These are phyloP conservation scores for Centrocercus urophasianus DNA, from an alignment of 2,113 vertebrate species.

Conservation along the genomic window DNA sequence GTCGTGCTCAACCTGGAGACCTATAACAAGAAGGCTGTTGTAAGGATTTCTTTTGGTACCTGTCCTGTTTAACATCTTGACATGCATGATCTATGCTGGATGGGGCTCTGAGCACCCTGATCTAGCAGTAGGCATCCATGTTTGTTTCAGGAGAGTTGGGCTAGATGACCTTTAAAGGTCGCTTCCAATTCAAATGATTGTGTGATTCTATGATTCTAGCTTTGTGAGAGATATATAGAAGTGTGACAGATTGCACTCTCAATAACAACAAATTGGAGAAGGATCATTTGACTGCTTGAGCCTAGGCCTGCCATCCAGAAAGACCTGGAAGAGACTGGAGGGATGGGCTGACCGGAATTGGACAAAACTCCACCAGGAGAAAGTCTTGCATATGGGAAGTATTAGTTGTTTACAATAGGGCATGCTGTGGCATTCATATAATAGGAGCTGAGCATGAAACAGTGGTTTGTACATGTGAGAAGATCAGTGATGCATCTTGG, in stretches of 20 bases:
- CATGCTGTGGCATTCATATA: too few species aligned
- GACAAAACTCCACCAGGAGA: not conserved
- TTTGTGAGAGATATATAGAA: not conserved
- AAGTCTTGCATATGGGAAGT: not conserved
- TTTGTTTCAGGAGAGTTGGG: too few species aligned
- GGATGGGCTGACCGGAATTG: not conserved
- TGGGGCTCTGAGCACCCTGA: too few species aligned
- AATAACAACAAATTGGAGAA: not conserved
- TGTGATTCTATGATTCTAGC: too few species aligned
- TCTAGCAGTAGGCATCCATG: too few species aligned
- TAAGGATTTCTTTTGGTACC: not conserved
- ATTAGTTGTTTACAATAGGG: not conserved
- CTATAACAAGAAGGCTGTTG: not conserved
- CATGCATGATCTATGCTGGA: too few species aligned
- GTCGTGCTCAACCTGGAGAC: not conserved
- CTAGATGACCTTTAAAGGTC: too few species aligned
- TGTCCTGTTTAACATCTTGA: too few species aligned
- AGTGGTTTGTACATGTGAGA: not conserved
- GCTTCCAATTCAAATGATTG: too few species aligned
- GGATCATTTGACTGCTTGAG: not conserved
- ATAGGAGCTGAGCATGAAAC: rapidly evolving
- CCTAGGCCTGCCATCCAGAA: not conserved
- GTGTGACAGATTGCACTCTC: not conserved
- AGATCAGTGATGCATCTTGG: not conserved
- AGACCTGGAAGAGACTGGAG: not conserved